These are phyloP conservation scores for Orgyia antiqua DNA, from an alignment of 2,888 invertebrate species.

Conservation along the genomic window DNA sequence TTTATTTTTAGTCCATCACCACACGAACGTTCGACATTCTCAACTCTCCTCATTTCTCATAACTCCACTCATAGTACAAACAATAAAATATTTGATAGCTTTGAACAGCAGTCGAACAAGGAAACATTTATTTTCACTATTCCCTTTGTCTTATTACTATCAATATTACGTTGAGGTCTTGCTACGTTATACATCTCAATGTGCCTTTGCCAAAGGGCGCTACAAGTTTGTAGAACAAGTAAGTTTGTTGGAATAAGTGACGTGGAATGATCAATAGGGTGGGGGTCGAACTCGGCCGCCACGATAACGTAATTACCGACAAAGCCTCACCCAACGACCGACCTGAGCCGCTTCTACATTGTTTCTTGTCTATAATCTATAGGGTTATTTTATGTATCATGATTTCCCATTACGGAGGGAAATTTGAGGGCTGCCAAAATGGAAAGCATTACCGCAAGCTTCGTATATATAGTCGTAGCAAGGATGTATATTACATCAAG, in stretches of 20 bases:
- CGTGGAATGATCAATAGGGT: conserved; percentile 64
- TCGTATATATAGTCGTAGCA: too few relatives aligned
- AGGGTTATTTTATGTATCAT: conserved; percentile 13
- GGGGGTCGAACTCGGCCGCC: conserved; percentile 38
- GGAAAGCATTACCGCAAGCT: conserved; percentile 5
- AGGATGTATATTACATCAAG: too few relatives aligned
- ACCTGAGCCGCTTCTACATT: conserved; percentile 32
- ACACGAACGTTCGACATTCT: too few relatives aligned
- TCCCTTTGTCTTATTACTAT: conserved; percentile 11
- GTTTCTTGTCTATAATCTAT: conserved; percentile 31
- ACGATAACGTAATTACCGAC: conserved; percentile 60
- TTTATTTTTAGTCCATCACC: too few relatives aligned
- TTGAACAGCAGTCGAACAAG: too few relatives aligned
- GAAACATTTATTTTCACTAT: conserved; percentile 1
- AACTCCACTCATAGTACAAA: too few relatives aligned
- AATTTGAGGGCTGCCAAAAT: conserved; percentile 10
- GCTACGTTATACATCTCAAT: conserved; percentile 13
- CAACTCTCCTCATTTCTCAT: too few relatives aligned
- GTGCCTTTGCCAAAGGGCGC: conserved; percentile 25
- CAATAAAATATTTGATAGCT: too few relatives aligned
- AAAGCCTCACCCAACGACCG: conserved; percentile 39
- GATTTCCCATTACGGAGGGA: conserved; percentile 11
- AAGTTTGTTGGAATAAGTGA: conserved; percentile 51
- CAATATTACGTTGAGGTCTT: conserved; percentile 8
- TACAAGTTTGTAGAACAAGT: conserved; percentile 34